Evolutionary conservation across 2,888 invertebrate genomes (phyloP), one percentile per base, ranked within the genome.

Genomic region (Balanococcus diminutus): DNA sequence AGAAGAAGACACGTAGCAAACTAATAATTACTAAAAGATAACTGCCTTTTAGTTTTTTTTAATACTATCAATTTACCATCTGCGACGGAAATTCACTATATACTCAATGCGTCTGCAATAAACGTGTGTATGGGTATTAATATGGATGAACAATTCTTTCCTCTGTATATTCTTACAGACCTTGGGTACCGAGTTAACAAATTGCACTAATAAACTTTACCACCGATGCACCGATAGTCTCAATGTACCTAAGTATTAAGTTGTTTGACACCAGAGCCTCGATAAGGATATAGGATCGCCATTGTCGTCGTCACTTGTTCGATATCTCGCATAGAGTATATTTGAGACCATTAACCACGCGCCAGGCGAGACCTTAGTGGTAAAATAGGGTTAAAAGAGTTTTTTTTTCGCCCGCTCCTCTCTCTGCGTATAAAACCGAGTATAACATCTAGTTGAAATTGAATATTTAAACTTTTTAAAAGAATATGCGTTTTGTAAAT

Each of bases 11-110:
- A 36, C 75, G 75, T 28, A 79, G 6, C 75, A 22, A 56, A 56
- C 8, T 36, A 79, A 79, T 79, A 79, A 79, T 79, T 79, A 79
- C 75, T 31, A 16, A 79, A 79, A 79, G 75, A 79, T 32, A 32
- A 32, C 32, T 79, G 36, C 75, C 75, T 79, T 72, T 72, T 32
- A 31, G 22, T 56, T 72, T 32, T 72, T 72, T 72, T 72, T 75
- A 79, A 79, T 79, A 79, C 75, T 79, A 36, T 79, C 75, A 79
- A 79, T 79, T 79, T 79, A 79, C 75, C 75, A 79, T 79, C 75
- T 79, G 75, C 75, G 75, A 79, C 75, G 75, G 75, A 79, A 79
- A 79, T 79, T 79, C 75, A 79, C 36, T 36, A 19, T 19, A 36
- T 67, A 79, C 36, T 56, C 22, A 22, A 79, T 36, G 9, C n/a